Evolutionary conservation across 1,140 invertebrate genomes (phyloP), one percentile per base, ranked within the genome.

Genomic region (Diprion similis): DNA sequence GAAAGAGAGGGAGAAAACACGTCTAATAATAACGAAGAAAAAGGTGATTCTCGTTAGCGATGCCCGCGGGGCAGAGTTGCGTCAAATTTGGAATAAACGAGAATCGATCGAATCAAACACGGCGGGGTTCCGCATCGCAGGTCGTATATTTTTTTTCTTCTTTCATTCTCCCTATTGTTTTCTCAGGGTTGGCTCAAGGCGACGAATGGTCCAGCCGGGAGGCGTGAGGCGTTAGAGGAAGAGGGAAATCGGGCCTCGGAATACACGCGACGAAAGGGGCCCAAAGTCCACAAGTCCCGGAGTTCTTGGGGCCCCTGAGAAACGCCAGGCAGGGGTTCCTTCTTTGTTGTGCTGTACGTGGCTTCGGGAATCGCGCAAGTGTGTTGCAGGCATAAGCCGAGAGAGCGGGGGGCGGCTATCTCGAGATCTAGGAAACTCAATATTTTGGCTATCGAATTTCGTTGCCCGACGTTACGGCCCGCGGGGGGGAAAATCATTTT

Each of bases 361-460:
- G n/a, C n/a, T n/a, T n/a, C 24, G 24, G 24, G 24, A 37, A 37
- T 37, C 15, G 18, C 69, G 10, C 46, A 70, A 15, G 37, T 11
- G 66, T 15, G 17, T 68, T 45, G 19, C 13, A 18, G 10, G 10
- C 11, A 18, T 10, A 17, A 67, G 17, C 18, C 24, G n/a, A 37
- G n/a, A 10, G 66, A 67, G 66, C n/a, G n/a, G n/a, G n/a, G n/a
- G n/a, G n/a, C 17, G 13, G 13, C 66, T 68, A 68, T 68, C 66
- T 68, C 66, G 47, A n/a, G 11, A 17, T n/a, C 15, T 47, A 64
- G 74, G 81, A 84, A 83, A 85, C 81, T 81, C 80, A 82, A 84
- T 84, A 85, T 83, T 85, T 85, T 84, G 82, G 79, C 82, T 84
- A 84, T 84, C 82, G 79, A 81, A 72, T 84, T 84, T 80, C 80